Base-by-base conservation (phyloP, 2,888 invertebrate species). In the Agrochola macilenta region DNA sequence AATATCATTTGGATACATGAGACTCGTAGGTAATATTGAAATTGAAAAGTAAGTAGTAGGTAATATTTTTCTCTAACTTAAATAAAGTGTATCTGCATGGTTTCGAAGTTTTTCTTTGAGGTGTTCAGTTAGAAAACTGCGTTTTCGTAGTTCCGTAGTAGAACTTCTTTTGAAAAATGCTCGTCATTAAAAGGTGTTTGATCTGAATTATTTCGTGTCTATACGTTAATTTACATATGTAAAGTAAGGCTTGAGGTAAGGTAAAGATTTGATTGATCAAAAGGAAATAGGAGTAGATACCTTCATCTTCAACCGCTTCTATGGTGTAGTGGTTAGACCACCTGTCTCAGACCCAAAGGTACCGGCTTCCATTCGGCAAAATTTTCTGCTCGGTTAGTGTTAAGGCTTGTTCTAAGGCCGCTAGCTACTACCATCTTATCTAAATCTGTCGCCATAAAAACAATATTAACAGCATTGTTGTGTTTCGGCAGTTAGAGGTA, bases 101-200 rank as follows among this genome's bases (percentile, higher is more conserved):
- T 57, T 66, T n/a, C 0, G 23, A 78, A 78, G 61, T 83, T 83
- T 64, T 70, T n/a, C 54, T 77, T 43, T 57, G 46, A 61, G 69
- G 23, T 61, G 46, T 61, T 26, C 14, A 12, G n/a, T 49, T 30
- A 23, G 1, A 5, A 63, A 74, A 69, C 17, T 30, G 4, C 17
- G 14, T 5, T 0, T 20, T 8, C 0, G 2, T 43, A n/a, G 52
- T 49, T 54, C 11, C 23, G 5, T 17, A 30, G 5, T 1, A 17
- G 5, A 3, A 35, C 1, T 49, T 23, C 9, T 17, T 5, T 30
- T 78, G 17, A 0, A 52, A 75, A 63, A 52, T 26, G 7, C 5
- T 63, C 5, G 30, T 46, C 2, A 35, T 58, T 58, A 3, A 7
- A 30, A 61, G 43, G 7, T 23, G 20, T 17, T 58, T 60, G 5